These are phyloP conservation scores for Saccostrea echinata DNA, from an alignment of 1,140 invertebrate species.

Conservation along the genomic window DNA sequence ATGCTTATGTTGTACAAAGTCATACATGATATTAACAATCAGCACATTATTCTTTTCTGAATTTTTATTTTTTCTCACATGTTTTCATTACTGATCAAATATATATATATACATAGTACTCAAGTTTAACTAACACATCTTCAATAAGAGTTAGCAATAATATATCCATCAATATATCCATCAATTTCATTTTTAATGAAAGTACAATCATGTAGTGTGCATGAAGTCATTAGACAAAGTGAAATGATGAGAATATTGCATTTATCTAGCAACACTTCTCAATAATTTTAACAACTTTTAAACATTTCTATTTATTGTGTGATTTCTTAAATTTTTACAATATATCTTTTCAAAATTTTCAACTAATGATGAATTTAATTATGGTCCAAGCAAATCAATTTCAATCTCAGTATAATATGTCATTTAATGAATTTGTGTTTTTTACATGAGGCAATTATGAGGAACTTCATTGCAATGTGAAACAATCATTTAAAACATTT, in stretches of 20 bases:
- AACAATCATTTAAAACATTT: no score
- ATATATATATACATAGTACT: neutral
- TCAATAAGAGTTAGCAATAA: neutral
- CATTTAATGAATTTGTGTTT: no score
- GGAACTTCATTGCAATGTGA: neutral
- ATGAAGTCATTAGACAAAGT: neutral
- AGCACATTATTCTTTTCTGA: constrained; percentile 9
- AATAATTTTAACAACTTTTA: neutral
- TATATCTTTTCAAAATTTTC: neutral
- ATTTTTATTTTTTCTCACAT: neutral
- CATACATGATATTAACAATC: constrained; percentile 23
- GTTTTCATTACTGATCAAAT: constrained; percentile 19
- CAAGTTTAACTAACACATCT: constrained; percentile 14
- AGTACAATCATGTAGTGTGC: neutral
- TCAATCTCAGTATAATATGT: no score
- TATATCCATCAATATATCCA: neutral
- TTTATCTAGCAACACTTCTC: neutral
- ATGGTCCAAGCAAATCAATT: no score
- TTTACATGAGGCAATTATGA: no score
- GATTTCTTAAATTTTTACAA: neutral
- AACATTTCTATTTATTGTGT: neutral
- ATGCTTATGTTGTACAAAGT: constrained; percentile 3
- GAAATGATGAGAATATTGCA: neutral
- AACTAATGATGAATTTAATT: no score
- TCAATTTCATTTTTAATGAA: neutral